Conservation (phyloP, 2,797 vertebrate genomes). For the Sebastes baramenuke region DNA sequence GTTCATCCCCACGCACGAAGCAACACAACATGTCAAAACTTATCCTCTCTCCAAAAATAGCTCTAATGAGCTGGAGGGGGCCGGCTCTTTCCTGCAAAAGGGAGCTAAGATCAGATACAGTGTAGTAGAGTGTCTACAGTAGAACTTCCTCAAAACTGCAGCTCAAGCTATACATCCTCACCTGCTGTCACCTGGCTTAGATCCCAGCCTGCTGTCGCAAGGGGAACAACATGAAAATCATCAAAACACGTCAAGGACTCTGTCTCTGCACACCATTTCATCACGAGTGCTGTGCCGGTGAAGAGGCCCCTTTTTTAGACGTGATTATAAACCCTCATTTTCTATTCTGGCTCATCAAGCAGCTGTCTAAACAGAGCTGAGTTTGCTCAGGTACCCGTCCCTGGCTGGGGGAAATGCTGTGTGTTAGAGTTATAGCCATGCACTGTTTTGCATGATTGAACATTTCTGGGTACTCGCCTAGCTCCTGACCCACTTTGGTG, state of each 20-base stretch:
- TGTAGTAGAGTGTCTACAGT: slow-evolving; percentile 23
- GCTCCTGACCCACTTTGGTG: slow-evolving; percentile 72
- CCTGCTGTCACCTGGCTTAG: slow-evolving; percentile 56
- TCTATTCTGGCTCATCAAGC: slow-evolving; percentile 75
- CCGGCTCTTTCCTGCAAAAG: slow-evolving; percentile 15
- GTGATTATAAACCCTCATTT: slow-evolving; percentile 72
- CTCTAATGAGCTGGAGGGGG: slow-evolving; percentile 54
- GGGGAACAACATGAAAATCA: slow-evolving; percentile 46
- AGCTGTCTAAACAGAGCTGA: slow-evolving; percentile 78
- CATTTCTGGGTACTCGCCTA: slow-evolving; percentile 48
- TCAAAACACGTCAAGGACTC: slow-evolving; percentile 63
- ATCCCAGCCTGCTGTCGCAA: slow-evolving; percentile 48
- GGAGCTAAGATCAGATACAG: slow-evolving; percentile 41
- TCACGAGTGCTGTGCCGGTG: slow-evolving; percentile 47
- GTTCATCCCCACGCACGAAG: slow-evolving; percentile 22
- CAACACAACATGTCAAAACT: slow-evolving; percentile 54
- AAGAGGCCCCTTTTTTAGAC: slow-evolving; percentile 53
- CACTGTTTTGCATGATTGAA: slow-evolving; percentile 66
- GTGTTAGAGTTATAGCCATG: slow-evolving; percentile 59
- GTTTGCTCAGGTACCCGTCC: slow-evolving; percentile 73
- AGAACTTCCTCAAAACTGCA: slow-evolving; percentile 49
- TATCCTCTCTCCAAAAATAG: slow-evolving; percentile 60
- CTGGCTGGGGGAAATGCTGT: slow-evolving; percentile 41
- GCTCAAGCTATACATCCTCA: slow-evolving; percentile 44
- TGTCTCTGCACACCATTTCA: slow-evolving; percentile 58